A percentile compares a stretch with the other conserved stretches of the same genome.
phyloP scores from a whole-genome alignment of 2,797 vertebrate species.

The Eremophila alpestris region DNA sequence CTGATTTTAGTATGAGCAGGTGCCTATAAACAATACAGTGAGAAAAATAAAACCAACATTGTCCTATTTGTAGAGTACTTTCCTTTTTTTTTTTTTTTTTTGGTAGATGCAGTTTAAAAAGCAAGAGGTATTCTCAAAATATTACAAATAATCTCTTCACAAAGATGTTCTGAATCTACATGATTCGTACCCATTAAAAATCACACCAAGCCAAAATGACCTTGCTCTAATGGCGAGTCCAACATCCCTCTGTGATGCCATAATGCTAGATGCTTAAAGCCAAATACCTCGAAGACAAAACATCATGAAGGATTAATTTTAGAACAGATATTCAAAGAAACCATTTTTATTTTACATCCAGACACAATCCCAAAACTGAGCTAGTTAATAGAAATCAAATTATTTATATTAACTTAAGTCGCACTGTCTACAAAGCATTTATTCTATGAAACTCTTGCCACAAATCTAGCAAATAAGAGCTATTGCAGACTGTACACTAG shows the following conservation, averaged over 20 bases:
- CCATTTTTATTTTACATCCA: background rate
- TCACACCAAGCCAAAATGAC: background rate
- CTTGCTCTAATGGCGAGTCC: background rate
- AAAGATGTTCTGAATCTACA: background rate
- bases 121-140: background rate
- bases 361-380: background rate
- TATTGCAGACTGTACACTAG: background rate
- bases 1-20: background rate
- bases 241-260: background rate
- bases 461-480: background rate
- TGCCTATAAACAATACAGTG: background rate
- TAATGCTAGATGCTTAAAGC: background rate
- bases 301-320: background rate
- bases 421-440: background rate
- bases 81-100: background rate
- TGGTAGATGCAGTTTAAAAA: background rate
- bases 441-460: background rate
- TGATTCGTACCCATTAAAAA: background rate
- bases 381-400: background rate
- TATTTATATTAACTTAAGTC: background rate
- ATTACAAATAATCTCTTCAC: background rate
- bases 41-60: background rate
- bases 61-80: background rate
- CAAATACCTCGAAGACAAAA: background rate
- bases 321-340: background rate